phyloP scores from a whole-genome alignment of 2,113 vertebrate genomes.

The Dolichallabes microphthalmus region DNA sequence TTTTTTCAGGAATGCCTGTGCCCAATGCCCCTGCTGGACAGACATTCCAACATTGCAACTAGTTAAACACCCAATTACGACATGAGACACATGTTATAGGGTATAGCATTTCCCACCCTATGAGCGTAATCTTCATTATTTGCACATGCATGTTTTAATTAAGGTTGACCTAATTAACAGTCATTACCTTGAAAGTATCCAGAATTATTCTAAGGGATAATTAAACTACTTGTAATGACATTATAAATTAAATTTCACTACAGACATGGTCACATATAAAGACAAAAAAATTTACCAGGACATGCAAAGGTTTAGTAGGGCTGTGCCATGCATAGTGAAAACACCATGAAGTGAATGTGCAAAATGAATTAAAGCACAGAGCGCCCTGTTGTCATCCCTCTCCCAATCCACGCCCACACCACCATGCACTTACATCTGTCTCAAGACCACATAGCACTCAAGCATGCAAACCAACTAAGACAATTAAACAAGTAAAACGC shows the following conservation, averaged over 20 bases:
- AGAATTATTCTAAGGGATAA: background rate
- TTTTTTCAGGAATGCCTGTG: background rate
- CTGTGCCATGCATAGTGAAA: slow-evolving; percentile 53
- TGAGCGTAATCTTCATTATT: background rate
- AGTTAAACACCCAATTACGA: background rate
- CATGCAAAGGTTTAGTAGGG: slow-evolving; percentile 57
- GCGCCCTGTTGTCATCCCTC: background rate
- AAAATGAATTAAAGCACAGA: slow-evolving; percentile 20
- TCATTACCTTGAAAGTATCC: background rate
- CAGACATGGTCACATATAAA: slow-evolving; percentile 35
- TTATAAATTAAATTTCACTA: background rate
- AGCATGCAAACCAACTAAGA: slow-evolving; percentile 28
- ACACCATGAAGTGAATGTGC: slow-evolving; percentile 29
- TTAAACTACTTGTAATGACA: background rate
- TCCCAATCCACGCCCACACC: slow-evolving; percentile 4
- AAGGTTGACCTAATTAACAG: background rate
- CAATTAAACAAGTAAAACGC: slow-evolving; percentile 8
- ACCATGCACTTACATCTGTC: slow-evolving; percentile 33
- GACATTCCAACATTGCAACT: slow-evolving; percentile 5
- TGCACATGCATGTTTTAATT: background rate
- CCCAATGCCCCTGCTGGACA: background rate
- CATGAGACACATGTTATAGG: background rate
- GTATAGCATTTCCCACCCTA: background rate
- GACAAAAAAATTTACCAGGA: slow-evolving; percentile 39
- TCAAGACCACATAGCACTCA: slow-evolving; percentile 41